Evolutionary conservation across 2,888 invertebrate genomes (phyloP).

Genomic region (Torymus tubicola): DNA sequence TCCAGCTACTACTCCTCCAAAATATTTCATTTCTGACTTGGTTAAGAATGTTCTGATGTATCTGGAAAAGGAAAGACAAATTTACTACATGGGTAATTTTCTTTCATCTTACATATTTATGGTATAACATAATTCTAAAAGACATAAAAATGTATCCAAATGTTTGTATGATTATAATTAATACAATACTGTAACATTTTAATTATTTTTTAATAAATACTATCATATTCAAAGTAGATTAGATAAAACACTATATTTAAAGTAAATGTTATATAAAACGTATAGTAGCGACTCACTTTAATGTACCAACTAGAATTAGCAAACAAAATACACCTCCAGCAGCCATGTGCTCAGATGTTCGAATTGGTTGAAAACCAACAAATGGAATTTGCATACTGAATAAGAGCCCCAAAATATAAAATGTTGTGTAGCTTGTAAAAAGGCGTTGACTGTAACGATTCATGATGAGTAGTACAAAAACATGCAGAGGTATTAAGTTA

Average conservation of each 20-base stretch:
- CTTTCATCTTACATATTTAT: too few species aligned
- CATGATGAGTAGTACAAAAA: conserved; percentile 95
- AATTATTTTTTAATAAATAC: background rate
- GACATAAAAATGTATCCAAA: too few species aligned
- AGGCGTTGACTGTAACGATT: conserved; percentile 94
- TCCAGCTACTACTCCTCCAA: conserved; percentile 85
- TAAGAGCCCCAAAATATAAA: conserved; percentile 96
- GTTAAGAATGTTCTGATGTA: conserved; percentile 92
- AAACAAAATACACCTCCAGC: conserved; percentile 97
- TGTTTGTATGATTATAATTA: too few species aligned
- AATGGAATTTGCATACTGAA: conserved; percentile 98
- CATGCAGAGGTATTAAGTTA: conserved; percentile 98
- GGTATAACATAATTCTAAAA: too few species aligned
- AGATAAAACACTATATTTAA: conserved; percentile 2
- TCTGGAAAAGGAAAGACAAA: conserved; percentile 62
- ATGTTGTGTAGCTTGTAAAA: conserved; percentile 96
- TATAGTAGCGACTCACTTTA: conserved; percentile 78
- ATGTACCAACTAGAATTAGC: conserved; percentile 89
- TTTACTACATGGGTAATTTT: background rate
- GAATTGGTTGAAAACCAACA: conserved; percentile 98
- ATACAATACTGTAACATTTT: background rate
- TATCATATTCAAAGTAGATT: background rate
- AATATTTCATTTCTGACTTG: conserved; percentile 91
- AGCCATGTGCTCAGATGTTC: conserved; percentile 99
- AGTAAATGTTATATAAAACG: background rate